Evolutionary conservation across 1,140 invertebrate species (phyloP).

Genomic region (Megalopta genalis): DNA sequence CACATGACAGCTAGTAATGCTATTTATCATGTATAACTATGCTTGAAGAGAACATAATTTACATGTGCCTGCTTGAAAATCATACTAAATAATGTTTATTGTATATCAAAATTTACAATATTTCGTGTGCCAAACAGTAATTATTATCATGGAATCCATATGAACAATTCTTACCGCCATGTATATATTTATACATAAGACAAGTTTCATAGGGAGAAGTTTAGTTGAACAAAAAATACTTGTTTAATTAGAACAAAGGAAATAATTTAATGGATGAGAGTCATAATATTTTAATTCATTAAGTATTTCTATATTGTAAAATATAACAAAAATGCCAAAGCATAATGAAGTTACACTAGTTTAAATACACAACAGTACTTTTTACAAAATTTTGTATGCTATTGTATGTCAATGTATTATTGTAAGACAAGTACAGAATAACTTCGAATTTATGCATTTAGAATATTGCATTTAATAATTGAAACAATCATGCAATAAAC

Average conservation of each 20-base stretch:
- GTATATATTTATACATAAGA: conserved; percentile 34
- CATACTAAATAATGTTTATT: conserved; percentile 21
- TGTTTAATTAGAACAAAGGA: conserved; percentile 32
- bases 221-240: conserved; percentile 13
- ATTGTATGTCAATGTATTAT: conserved; percentile 15
- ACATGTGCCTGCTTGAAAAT: conserved; percentile 21
- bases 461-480: conserved; percentile 13
- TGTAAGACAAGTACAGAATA: conserved; percentile 14
- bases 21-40: conserved; percentile 14
- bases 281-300: conserved; percentile 47
- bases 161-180: conserved; percentile 27
- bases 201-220: background rate
- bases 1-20: background rate
- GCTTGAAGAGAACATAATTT: conserved; percentile 26
- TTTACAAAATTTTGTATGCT: conserved; percentile 44
- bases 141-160: conserved; percentile 9
- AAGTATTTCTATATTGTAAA: conserved; percentile 51
- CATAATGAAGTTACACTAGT: conserved; percentile 56
- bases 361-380: conserved; percentile 43
- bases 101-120: conserved; percentile 45
- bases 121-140: conserved; percentile 44
- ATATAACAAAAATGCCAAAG: conserved; percentile 60
- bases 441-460: conserved; percentile 28
- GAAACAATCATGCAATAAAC: conserved; percentile 25
- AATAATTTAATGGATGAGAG: conserved; percentile 37